A percentile compares a stretch with the other conserved stretches of the same genome.
Evolutionary conservation across 2,797 vertebrate species (phyloP).

Genomic region (Sebastes trivittatus): DNA sequence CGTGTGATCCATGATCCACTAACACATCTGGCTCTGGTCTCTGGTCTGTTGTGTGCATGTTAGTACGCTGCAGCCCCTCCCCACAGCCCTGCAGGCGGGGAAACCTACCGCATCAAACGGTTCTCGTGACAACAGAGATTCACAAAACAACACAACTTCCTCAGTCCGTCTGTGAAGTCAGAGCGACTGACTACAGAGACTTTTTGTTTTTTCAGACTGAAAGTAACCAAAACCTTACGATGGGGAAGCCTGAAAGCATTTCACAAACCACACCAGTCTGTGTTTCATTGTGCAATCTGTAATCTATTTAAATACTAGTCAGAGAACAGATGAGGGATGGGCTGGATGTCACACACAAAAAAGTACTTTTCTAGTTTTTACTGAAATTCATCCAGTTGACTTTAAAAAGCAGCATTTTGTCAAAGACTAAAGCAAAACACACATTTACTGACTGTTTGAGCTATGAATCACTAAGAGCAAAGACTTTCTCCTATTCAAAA

Average conservation of each 20-base stretch:
- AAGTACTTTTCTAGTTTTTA: neutral
- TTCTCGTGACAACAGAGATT: slow-evolving; percentile 42
- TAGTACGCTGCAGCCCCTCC: slow-evolving; percentile 31
- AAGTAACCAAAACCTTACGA: neutral
- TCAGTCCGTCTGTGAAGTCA: neutral
- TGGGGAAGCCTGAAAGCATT: neutral
- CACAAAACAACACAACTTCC: slow-evolving; percentile 39
- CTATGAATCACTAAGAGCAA: neutral
- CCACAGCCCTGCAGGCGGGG: neutral
- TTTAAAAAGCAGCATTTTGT: neutral
- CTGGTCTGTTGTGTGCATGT: slow-evolving; percentile 27
- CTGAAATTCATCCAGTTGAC: neutral
- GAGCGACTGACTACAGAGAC: neutral
- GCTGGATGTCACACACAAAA: neutral
- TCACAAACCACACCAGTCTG: neutral
- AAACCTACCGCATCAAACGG: slow-evolving; percentile 7
- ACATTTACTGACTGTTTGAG: neutral
- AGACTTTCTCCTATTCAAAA: neutral
- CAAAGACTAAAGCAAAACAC: neutral
- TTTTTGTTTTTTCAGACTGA: neutral
- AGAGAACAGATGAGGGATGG: neutral
- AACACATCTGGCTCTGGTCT: neutral
- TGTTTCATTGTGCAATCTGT: neutral
- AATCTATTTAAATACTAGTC: neutral
- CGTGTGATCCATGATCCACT: neutral